Evolutionary conservation across 2,113 vertebrate species (phyloP).

Genomic region (Plestiodon gilberti): DNA sequence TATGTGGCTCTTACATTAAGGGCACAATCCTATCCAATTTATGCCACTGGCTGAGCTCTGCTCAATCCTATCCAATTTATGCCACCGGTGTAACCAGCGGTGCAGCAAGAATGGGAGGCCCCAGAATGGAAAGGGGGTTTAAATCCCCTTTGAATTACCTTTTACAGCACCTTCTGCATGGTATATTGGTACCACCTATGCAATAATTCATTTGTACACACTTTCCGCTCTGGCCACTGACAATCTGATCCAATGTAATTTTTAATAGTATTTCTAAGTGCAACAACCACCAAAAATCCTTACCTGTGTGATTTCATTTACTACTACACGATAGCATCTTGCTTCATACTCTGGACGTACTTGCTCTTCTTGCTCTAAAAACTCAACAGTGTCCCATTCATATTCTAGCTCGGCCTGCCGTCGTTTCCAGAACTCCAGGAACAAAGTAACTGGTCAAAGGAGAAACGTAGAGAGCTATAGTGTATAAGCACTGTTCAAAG

Average conservation of each 20-base stretch:
- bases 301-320: slow-evolving; percentile 86
- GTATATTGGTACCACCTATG: too few species aligned
- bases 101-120: too few species aligned
- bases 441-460: slow-evolving; percentile 83
- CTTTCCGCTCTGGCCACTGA: too few species aligned
- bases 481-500: fast-evolving
- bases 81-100: too few species aligned
- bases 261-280: neutral
- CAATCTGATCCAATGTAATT: neutral
- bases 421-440: slow-evolving; percentile 95
- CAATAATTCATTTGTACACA: neutral
- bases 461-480: slow-evolving; percentile 3
- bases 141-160: too few species aligned
- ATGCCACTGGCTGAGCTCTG: too few species aligned
- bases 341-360: slow-evolving; percentile 91
- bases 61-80: too few species aligned
- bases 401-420: slow-evolving; percentile 92
- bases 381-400: slow-evolving; percentile 92
- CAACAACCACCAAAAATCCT: neutral
- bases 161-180: too few species aligned
- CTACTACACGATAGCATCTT: slow-evolving; percentile 81
- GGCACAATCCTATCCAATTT: too few species aligned
- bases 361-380: slow-evolving; percentile 89
- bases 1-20: too few species aligned
- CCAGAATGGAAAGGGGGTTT: too few species aligned